Base-by-base conservation (phyloP, 2,113 vertebrate species). In the Brienomyrus longianalis region DNA sequence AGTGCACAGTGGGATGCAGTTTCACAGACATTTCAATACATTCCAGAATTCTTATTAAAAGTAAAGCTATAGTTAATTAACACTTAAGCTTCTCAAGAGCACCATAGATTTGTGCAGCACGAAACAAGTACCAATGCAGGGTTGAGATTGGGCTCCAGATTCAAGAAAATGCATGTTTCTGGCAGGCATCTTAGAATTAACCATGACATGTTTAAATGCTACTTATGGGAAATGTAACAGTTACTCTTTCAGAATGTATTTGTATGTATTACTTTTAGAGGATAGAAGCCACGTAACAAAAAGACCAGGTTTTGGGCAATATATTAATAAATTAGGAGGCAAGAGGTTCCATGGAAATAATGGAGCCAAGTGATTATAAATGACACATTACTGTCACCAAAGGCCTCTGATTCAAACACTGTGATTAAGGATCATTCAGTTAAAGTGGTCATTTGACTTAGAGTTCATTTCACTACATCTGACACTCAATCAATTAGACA, bases 1-100 rank as follows among this genome's bases (percentile, higher is more conserved):
- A 86, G 62, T 59, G 59, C 89, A 83, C 86, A 62, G 56, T 31
- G 87, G 45, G 51, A 88, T 87, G 87, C 86, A 90, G 52, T 59
- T 59, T 52, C 43, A 88, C 74, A 88, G 51, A 70, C 77, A 54
- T 51, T 90, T 54, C 5, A 77, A 45, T 48, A 50, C 50, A 87
- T 23, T 74, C 31, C 59, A 66, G 11, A 90, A 70, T 86, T 90
- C 15, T 83, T 83, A 54, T 89, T 54, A 89, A 83, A 77, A 74
- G 27, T 15, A 11, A 31, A 47, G 43, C 39, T 45, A 23, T 39
- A 23, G 45, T 27, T 84, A 84, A 84, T 45, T 48, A 48, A 84
- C 45, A 48, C 45, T 47, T 84, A 48, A 47, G 39, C 39, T 48
- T 48, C 21, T 84, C 45, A 47, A 84, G 39, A 48, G 21, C 21